Base-by-base conservation (phyloP, 2,797 vertebrate genomes). In the Thalassophryne amazonica region DNA sequence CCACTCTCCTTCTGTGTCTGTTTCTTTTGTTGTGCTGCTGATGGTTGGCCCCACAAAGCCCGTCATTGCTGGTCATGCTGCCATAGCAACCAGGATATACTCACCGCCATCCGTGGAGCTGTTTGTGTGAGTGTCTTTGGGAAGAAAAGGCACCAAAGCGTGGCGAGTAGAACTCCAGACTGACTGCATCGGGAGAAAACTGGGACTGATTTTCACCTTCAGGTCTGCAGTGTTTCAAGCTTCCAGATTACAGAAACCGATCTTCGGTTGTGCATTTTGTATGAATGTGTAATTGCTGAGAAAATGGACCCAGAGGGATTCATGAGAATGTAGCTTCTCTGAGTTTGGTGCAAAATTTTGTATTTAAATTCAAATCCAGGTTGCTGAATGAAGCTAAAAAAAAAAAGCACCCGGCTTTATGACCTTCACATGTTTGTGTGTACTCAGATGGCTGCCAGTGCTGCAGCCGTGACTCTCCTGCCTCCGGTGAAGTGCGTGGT, bases 81-180 rank as follows among this genome's bases (percentile, higher is more conserved):
- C 87, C 84, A 91, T 91, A 55, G 86, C 89, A 90, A 92, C 91
- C 87, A 89, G 88, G 86, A 92, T 91, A 91, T 89, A 89, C 87
- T 91, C 72, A 73, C 69, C 29, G 13, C 78, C 61, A 55, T 77
- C 75, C 48, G 73, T 77, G 56, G 63, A 78, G 80, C 81, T 56
- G 66, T 54, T 60, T 75, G 64, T 27, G 48, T 49, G 57, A 39
- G 33, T 59, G 56, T 61, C 61, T 46, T 46, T 46, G 37, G 62
- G 46, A 45, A 58, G 17, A 59, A 32, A 16, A 47, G 55, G 58
- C 61, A 78, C 65, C 61, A 61, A 73, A 83, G 63, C 35, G 56
- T 69, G 67, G 43, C 6, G 54, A 74, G 47, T 54, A 52, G 55
- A 64, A 68, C 57, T 78, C 58, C 67, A 77, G 66, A 61, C 73